Evolutionary conservation across 2,797 vertebrate species (phyloP), one percentile per base, ranked within the genome.

Genomic region (Tamandua tetradactyla): DNA sequence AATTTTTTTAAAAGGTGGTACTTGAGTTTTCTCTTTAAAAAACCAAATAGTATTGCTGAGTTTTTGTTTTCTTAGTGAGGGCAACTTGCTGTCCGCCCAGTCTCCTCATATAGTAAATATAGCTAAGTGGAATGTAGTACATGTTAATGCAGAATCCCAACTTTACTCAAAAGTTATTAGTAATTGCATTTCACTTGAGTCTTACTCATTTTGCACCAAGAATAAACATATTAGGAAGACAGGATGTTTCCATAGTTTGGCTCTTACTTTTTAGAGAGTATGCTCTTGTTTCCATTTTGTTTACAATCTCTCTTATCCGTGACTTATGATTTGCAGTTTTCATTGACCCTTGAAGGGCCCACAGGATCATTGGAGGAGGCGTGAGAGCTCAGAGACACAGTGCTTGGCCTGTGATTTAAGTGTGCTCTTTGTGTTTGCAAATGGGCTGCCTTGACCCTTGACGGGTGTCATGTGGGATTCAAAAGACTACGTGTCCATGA

Each of bases 361-460:
- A 2, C 18, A 11, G 35, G 8, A 30, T 7, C 13, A 1, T 40
- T 2, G 0, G 8, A 44, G 71, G 37, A 68, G 35, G 30, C 5
- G 9, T 8, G 78, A 25, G 27, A 35, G 14, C 88, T 47, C 32
- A 1, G 64, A 10, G n/a, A 40, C 35, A 4, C 0, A 47, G 22
- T 4, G 76, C 22, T 42, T 64, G 74, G 49, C 47, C 66, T 57
- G 5, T 5, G 25, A 1, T 1, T 5, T 2, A 22, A 0, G 0
- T 0, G 22, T 30, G 74, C 17, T 4, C 83, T 44, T 40, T n/a
- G 30, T 30, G 37, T 47, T 14, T 55, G 44, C n/a, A 9, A 25
- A 18, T 12, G 0, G 3, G 25, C 69, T 11, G 0, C n/a, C 0
- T 4, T 11, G 0, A 35, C 62, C 18, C 64, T 42, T 18, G 14